Percentiles rank a stretch among this genome's conserved stretches.
Conservation (phyloP, 2,113 vertebrate genomes). For the Chlorocebus sabaeus region DNA sequence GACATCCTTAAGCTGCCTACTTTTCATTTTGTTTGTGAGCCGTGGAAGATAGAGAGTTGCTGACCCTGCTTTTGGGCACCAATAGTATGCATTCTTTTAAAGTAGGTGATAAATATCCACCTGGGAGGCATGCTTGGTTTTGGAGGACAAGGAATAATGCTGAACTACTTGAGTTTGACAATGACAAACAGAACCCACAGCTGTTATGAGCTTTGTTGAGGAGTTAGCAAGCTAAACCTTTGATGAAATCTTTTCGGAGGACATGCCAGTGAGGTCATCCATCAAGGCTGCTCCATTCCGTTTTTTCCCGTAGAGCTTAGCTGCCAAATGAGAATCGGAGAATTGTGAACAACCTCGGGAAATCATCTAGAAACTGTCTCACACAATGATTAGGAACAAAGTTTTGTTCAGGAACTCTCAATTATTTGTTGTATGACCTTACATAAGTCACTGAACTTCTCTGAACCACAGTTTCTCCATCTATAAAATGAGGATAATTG, state of each 20-base stretch:
- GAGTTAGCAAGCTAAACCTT: background rate
- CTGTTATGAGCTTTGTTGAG: conserved; percentile 38
- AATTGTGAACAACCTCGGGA: background rate
- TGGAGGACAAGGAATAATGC: conserved; percentile 40
- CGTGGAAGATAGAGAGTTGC: background rate
- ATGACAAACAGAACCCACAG: conserved; percentile 17
- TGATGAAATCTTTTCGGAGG: background rate
- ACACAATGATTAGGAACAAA: background rate
- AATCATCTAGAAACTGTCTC: background rate
- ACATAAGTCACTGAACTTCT: background rate
- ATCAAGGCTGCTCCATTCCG: background rate
- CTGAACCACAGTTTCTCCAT: background rate
- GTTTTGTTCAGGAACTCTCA: background rate
- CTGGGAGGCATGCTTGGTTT: conserved; percentile 6
- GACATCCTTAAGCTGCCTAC: background rate
- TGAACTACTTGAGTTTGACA: conserved; percentile 32
- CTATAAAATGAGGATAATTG: background rate
- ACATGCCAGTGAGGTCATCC: background rate
- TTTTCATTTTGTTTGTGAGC: background rate
- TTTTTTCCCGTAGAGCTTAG: background rate
- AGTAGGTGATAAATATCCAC: background rate
- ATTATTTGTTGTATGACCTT: background rate
- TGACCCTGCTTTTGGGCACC: conserved; percentile 13
- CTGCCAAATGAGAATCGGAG: background rate
- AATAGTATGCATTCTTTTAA: conserved; percentile 16